These are phyloP conservation scores for Stegodyphus dumicola DNA, from an alignment of 1,140 invertebrate species.

Conservation along the genomic window DNA sequence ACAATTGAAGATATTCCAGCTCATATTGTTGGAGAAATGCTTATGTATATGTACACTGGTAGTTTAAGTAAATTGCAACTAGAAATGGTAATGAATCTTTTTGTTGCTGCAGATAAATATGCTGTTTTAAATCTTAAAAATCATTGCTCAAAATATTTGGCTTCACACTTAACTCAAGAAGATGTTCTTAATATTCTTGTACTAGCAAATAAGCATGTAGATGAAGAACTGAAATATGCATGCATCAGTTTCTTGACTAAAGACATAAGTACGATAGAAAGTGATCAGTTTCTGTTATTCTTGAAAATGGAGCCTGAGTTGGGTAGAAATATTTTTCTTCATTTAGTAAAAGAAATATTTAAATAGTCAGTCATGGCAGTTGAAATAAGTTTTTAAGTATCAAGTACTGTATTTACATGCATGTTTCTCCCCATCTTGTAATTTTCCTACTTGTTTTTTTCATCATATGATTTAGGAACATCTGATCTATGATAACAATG, in stretches of 20 bases:
- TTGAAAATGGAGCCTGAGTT: slow-evolving; percentile 25
- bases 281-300: too few relatives aligned
- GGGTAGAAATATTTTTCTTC: slow-evolving; percentile 13
- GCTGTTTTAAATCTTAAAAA: slow-evolving; percentile 41
- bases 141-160: slow-evolving; percentile 37
- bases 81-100: slow-evolving; percentile 40
- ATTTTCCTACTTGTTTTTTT: too few relatives aligned
- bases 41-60: slow-evolving; percentile 36
- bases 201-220: slow-evolving; percentile 20
- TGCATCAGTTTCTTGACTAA: slow-evolving; percentile 18
- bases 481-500: too few relatives aligned
- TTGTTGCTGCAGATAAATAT: slow-evolving; percentile 61
- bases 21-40: slow-evolving; percentile 25
- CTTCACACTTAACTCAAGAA: slow-evolving; percentile 19
- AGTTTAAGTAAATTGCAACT: background rate
- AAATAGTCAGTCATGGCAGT: too few relatives aligned
- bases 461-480: too few relatives aligned
- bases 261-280: background rate
- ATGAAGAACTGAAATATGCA: slow-evolving; percentile 16
- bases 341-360: slow-evolving; percentile 4
- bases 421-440: too few relatives aligned
- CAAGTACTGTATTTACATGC: too few relatives aligned
- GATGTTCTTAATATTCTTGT: slow-evolving; percentile 4
- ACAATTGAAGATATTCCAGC: slow-evolving; percentile 22
- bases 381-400: too few relatives aligned